Evolutionary conservation across 1,140 invertebrate genomes (phyloP), one percentile per base, ranked within the genome.

Genomic region (Hylaeus volcanicus): DNA sequence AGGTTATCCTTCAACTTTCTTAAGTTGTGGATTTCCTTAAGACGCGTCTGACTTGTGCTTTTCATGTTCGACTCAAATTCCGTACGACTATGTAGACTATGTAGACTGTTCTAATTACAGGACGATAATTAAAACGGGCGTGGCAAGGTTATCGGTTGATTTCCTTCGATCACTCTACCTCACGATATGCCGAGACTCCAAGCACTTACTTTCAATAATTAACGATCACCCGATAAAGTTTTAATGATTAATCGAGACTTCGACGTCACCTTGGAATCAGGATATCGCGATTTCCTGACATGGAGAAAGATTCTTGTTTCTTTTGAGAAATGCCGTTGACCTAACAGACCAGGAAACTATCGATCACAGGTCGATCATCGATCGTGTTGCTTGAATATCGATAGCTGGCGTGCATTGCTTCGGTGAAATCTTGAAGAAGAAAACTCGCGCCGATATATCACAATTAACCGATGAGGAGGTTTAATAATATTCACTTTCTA

Each of bases 401-500:
- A 12, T n/a, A 8, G 55, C 41, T 56, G 39, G 45, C 51, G 51
- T 39, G 68, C 68, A 53, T 69, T 55, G 37, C 68, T 72, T 8
- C 58, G 69, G 68, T 71, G 68, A 66, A 76, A 68, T 68, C 41
- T 9, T 12, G 37, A 43, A 5, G 74, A 58, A 48, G 74, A 63
- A 72, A 72, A 63, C 48, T 63, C 41, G 58, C 11, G 14, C 63
- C 70, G 70, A 56, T 73, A 79, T 55, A 79, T 64, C 70, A 64
- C 26, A 77, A 77, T 77, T 77, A 71, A 1, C 9, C 66, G 43
- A 61, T 2, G 37, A 71, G 66, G 51, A 56, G 55, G 56, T 64
- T 65, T 64, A 65, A 79, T 56, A 73, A 79, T 73, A 79, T 73
- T 79, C 69, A 56, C 77, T 79, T 73, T 79, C 69, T 72, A 72